Percentiles rank a stretch among this genome's conserved stretches.
Evolutionary conservation across 1,140 invertebrate genomes (phyloP).

Genomic region (Tachypleus tridentatus): DNA sequence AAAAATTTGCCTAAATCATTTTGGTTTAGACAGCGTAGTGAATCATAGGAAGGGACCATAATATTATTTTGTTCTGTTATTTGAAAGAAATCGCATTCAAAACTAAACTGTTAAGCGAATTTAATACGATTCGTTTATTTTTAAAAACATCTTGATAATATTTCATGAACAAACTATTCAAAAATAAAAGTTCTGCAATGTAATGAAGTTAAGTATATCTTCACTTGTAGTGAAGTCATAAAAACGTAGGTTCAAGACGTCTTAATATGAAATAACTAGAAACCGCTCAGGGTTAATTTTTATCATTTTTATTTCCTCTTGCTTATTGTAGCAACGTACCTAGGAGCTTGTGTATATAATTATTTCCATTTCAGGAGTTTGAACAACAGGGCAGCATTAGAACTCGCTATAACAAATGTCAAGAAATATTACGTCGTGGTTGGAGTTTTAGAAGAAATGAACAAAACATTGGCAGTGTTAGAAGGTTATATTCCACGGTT

Average conservation of each 20-base stretch:
- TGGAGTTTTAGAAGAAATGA: constrained; percentile 29
- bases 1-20: no score
- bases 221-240: no score
- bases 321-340: not conserved
- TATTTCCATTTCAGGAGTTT: constrained; percentile 26
- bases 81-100: not conserved
- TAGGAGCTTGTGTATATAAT: no score
- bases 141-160: no score
- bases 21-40: not conserved
- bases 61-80: not conserved
- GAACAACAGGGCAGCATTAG: constrained; percentile 27
- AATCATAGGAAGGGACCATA: not conserved
- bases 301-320: not conserved
- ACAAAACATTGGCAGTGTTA: constrained; percentile 27
- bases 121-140: not conserved
- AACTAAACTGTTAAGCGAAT: not conserved
- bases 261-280: not conserved
- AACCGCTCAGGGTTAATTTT: not conserved
- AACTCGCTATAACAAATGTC: constrained; percentile 27
- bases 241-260: no score
- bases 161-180: no score
- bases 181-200: no score
- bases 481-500: constrained; percentile 41
- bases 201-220: no score
- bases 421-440: constrained; percentile 29